phyloP scores from a whole-genome alignment of 1,140 invertebrate species.

The Bombus affinis region DNA sequence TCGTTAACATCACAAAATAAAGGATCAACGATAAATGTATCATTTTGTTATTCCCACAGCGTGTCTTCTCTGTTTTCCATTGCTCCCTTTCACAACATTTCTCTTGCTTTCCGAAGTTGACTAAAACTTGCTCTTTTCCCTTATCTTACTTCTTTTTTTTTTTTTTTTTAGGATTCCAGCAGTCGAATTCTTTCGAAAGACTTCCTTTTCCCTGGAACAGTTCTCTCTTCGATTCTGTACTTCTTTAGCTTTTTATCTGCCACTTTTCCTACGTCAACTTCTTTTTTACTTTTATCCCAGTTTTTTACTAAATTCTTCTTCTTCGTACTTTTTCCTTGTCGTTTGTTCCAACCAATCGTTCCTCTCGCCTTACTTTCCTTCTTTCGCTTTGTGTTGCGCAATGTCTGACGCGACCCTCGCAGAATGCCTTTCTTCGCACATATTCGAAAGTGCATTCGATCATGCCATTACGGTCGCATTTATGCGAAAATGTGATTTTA shows the following conservation, averaged over 20 bases:
- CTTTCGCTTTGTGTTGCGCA: not conserved
- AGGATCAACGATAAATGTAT: not conserved
- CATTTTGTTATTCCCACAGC: not conserved
- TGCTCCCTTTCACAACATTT: not conserved
- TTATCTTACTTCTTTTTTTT: not conserved
- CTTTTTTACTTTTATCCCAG: not conserved
- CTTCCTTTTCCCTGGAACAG: too few relatives aligned
- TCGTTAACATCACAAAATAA: not conserved
- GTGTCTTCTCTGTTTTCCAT: not conserved
- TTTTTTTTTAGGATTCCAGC: not conserved
- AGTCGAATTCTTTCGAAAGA: conserved; percentile 9
- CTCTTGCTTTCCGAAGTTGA: not conserved
- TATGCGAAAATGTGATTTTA: not conserved
- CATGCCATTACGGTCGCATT: not conserved
- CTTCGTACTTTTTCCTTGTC: not conserved
- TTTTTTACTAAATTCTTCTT: not conserved
- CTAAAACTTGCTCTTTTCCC: not conserved
- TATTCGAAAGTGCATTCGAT: not conserved
- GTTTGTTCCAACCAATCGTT: not conserved
- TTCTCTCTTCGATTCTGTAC: not conserved
- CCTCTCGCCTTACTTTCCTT: not conserved
- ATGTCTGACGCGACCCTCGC: not conserved
- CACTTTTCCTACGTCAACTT: not conserved
- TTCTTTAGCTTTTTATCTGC: not conserved
- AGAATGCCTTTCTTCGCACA: not conserved